A percentile compares a stretch with the other conserved stretches of the same genome.
Conservation (phyloP, 1,140 invertebrate species). For the Drosophila athabasca region DNA sequence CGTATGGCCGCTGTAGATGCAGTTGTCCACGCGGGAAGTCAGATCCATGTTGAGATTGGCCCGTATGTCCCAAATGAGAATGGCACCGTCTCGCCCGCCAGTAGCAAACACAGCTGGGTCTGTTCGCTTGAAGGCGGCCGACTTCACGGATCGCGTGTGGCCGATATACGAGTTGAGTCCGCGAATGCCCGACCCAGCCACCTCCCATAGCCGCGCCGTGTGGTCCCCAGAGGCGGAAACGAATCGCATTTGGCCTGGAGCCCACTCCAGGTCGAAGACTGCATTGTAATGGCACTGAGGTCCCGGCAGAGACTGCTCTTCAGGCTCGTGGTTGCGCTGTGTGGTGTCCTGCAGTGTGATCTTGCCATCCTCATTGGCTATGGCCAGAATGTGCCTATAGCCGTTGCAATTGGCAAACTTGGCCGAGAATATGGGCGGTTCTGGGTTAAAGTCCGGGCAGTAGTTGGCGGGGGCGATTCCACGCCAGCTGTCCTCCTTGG, state of each 20-base stretch:
- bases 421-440: slow-evolving; percentile 87
- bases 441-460: slow-evolving; percentile 84
- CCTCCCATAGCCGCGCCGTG: slow-evolving; percentile 90
- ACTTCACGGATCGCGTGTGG: slow-evolving; percentile 92
- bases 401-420: slow-evolving; percentile 86
- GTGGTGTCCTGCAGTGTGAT: slow-evolving; percentile 83
- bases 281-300: slow-evolving; percentile 92
- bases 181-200: slow-evolving; percentile 85
- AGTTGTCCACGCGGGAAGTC: slow-evolving; percentile 86
- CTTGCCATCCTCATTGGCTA: slow-evolving; percentile 93
- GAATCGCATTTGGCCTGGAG: slow-evolving; percentile 89
- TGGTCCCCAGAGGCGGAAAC: slow-evolving; percentile 94
- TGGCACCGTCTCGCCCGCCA: slow-evolving; percentile 92
- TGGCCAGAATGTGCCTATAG: slow-evolving; percentile 88
- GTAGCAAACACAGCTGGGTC: slow-evolving; percentile 92
- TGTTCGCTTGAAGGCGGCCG: slow-evolving; percentile 88
- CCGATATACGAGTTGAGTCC: slow-evolving; percentile 87
- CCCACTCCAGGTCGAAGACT: slow-evolving; percentile 95
- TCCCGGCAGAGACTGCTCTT: slow-evolving; percentile 84
- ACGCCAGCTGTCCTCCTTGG: slow-evolving; percentile 85
- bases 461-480: slow-evolving; percentile 84
- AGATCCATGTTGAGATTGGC: slow-evolving; percentile 84
- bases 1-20: slow-evolving; percentile 86
- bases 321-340: slow-evolving; percentile 60
- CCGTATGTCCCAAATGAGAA: slow-evolving; percentile 92